Conservation (phyloP, 2,797 vertebrate genomes). For the Darevskia mixta region DNA sequence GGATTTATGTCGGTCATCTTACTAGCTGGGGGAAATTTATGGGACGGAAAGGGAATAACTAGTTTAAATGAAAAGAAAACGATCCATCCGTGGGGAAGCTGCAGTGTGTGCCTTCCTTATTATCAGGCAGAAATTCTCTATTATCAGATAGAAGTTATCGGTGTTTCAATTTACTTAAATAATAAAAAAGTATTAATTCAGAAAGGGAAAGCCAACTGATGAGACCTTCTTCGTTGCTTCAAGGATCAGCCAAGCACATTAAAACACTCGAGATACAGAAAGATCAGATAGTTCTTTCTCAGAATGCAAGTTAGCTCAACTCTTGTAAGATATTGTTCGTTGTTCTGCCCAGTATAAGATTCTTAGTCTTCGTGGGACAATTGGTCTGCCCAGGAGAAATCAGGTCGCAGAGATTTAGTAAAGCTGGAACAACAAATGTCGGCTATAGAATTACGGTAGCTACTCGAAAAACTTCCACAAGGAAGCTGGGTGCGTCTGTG, state of each 20-base stretch:
- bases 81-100: neutral
- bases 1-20: conserved; percentile 6
- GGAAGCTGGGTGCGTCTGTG: neutral
- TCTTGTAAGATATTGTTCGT: too few relatives aligned
- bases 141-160: neutral
- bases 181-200: neutral
- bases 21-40: neutral
- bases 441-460: neutral
- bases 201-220: neutral
- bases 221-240: neutral
- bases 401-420: neutral
- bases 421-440: neutral
- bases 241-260: neutral
- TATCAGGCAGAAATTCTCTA: neutral
- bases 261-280: neutral
- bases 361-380: neutral
- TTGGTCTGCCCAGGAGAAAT: neutral
- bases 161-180: neutral
- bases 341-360: neutral
- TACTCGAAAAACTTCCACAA: neutral
- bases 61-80: conserved; percentile 8
- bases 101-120: neutral
- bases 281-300: neutral
- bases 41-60: conserved; percentile 16
- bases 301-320: too few relatives aligned